These are phyloP conservation scores for Panzeria rudis DNA, from an alignment of 2,888 invertebrate genomes.

Conservation along the genomic window DNA sequence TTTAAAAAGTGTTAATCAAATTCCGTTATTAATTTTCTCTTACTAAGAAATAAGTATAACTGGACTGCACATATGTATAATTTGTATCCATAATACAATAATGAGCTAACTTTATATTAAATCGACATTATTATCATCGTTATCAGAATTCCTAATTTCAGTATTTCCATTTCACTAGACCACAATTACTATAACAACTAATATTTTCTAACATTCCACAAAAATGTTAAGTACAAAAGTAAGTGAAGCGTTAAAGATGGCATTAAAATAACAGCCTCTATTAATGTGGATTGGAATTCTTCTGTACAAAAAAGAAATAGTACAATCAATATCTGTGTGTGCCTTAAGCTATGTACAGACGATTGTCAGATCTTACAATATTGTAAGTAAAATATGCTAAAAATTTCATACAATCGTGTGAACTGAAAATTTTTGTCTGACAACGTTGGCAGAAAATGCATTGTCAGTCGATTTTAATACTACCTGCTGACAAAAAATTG, in stretches of 20 bases:
- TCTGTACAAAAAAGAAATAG: conserved; percentile 11
- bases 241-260: conserved; percentile 37
- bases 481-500: no score
- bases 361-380: no score
- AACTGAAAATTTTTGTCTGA: no score
- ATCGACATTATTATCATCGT: conserved; percentile 14
- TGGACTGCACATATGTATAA: neutral
- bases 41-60: neutral
- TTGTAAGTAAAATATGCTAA: no score
- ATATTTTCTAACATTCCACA: conserved; percentile 9
- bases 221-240: neutral
- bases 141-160: conserved; percentile 13
- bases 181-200: conserved; percentile 28
- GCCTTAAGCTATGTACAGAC: no score
- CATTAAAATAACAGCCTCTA: conserved; percentile 34
- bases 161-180: conserved; percentile 27
- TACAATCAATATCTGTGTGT: conserved; percentile 24
- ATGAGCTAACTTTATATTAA: neutral
- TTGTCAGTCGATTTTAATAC: no score
- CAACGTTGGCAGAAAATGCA: no score
- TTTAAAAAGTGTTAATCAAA: no score
- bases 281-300: conserved; percentile 63
- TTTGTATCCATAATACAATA: neutral
- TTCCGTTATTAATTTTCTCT: no score
- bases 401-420: no score